Evolutionary conservation across 2,113 vertebrate species (phyloP), one percentile per base, ranked within the genome.

Genomic region (Oxyura jamaicensis): DNA sequence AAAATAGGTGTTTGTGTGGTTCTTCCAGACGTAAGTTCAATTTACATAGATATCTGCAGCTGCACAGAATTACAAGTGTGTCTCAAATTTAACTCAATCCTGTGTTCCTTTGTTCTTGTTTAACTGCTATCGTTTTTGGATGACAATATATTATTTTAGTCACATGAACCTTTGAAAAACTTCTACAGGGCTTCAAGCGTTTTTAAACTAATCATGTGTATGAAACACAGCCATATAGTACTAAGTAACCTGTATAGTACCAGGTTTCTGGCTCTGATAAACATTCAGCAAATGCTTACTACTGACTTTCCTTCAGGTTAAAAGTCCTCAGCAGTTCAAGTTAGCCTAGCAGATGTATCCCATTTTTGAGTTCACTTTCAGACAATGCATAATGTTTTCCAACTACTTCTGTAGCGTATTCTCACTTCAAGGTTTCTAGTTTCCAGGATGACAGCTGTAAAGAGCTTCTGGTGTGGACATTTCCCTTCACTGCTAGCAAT

Each of bases 1-100:
- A 95, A 90, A 96, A 90, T 33, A 90, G 72, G 41, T 74, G 21
- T 58, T 80, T 60, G 44, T 74, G 83, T 80, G 79, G 75, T 71
- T 93, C 88, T 91, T 93, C 46, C 68, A 86, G 90, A 80, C 62
- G 3, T 36, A 83, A 83, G 6, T 55, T 83, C 44, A 91, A 80
- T 88, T 95, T 90, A 94, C 48, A 93, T 35, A 91, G 79, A 73
- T 83, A 67, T 88, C 85, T 93, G 76, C 63, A 86, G 28, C 72
- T 69, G 41, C 44, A 62, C 83, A 87, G 48, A 82, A 91, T 56
- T 79, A 2, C 31, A 72, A 21, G 11, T 73, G 31, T 66, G 71
- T 67, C 87, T 85, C 74, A 71, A 56, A 94, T 15, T 14, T 29
- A 95, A 59, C 26, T 74, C 48, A 82, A 1, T 41, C 41, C 29